Base-by-base conservation (phyloP, 92 coral and sea anemone genomes). In the Meandrina meandrites region DNA sequence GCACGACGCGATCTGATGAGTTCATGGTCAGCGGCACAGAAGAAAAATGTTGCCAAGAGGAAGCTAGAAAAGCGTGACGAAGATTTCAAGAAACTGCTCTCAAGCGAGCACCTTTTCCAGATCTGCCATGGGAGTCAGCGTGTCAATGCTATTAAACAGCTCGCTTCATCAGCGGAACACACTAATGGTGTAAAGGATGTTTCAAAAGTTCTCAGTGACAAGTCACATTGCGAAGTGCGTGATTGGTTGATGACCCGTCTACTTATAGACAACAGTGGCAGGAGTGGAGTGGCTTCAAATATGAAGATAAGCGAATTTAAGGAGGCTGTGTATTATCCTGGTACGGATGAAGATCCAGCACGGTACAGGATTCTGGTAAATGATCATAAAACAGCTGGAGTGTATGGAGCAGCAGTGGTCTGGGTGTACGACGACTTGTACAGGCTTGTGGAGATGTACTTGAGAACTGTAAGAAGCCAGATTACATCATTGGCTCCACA, bases 391-490 rank as follows among this genome's bases (percentile, higher is more conserved):
- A 91, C 91, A 45, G 89, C 91, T 37, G 81, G 34, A 32, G 78
- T 70, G 34, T 91, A 91, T 82, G 91, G 93, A 9, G 81, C 93
- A 36, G 91, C 91, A 42, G 86, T 87, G 58, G 74, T 91, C 18
- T 91, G 93, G 93, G 28, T 83, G 37, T 91, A 91, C 79, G 69
- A 84, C 70, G 91, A 87, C 73, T 71, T 88, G 72, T 51, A 91
- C 79, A 60, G 12, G 48, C 51, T 75, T 50, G 73, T 87, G 10
- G 89, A 91, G 62, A 86, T 78, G 79, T 86, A 81, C 75, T 53
- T 75, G 13, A 90, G 76, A 76, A 86, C 84, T 56, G 90, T 81
- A 31, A 53, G 85, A 86, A 76, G 86, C 80, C 79, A 74, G 53
- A 70, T 86, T 64, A 28, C 57, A 37, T 51, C 87, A 75, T 34